Evolutionary conservation across 2,797 vertebrate genomes (phyloP), one percentile per base, ranked within the genome.

Genomic region (Fistularia commersonii): DNA sequence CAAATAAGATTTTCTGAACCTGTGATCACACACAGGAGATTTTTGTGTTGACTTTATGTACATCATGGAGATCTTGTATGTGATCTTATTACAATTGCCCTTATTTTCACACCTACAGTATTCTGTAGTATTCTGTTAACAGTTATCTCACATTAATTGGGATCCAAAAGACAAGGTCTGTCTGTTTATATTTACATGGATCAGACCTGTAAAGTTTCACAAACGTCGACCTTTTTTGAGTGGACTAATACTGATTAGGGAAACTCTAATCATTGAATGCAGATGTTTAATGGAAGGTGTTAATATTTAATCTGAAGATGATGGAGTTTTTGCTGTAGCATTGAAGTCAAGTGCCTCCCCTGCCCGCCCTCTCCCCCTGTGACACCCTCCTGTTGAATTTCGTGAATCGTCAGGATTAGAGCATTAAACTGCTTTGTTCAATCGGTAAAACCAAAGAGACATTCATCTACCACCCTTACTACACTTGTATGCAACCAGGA

Each of bases 361-460:
- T 32, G 46, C 32, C 8, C 12, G 56, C 45, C 50, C 37, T 54
- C 47, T 41, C 50, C 44, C 15, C 1, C n/a, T 0, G 7, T n/a
- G n/a, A n/a, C n/a, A n/a, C n/a, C n/a, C n/a, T n/a, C n/a, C 55
- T 40, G 14, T 10, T 35, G 34, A 35, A 35, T 15, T 13, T 42
- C 37, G 36, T 63, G 34, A 61, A 37, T 47, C 45, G 35, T 33
- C 53, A 34, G 37, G 53, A 32, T 56, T 54, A 66, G 51, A 69
- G 61, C 64, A 46, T 51, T 54, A 50, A 36, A 62, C 50, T 33
- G 47, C 46, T 72, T 38, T 45, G 51, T 71, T 80, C 51, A 52
- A 41, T 69, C 37, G 56, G 67, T 74, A 70, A 52, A 66, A 85
- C 87, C 87, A 87, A 87, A 89, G 85, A 84, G 61, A 35, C 57